Percentiles rank a stretch among this genome's conserved stretches.
phyloP scores from a whole-genome alignment of 2,888 invertebrate species.

The Oscheius sp. region DNA sequence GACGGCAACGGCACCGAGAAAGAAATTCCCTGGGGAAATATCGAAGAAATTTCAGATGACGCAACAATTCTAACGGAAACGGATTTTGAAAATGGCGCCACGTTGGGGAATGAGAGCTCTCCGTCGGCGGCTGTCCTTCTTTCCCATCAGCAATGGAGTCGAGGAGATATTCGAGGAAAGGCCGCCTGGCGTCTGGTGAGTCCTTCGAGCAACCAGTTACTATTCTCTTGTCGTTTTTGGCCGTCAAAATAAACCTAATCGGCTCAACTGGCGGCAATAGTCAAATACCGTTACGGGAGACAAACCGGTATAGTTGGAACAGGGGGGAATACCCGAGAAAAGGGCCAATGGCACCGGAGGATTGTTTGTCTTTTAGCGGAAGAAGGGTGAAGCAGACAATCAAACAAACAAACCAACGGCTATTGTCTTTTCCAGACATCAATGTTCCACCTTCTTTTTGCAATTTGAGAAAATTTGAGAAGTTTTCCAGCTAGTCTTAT shows the following conservation, averaged over 20 bases:
- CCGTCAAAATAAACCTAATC: conserved; percentile 15
- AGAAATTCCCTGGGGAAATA: not conserved
- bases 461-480: too few species aligned
- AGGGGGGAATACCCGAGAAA: too few species aligned
- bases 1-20: not conserved
- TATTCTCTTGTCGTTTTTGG: conserved; percentile 3
- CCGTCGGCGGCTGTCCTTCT: conserved; percentile 51
- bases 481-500: too few species aligned
- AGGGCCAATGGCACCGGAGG: too few species aligned
- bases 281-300: conserved; percentile 10
- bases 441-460: too few species aligned
- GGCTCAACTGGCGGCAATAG: not conserved
- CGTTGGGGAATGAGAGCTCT: conserved; percentile 48
- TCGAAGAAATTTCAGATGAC: conserved; percentile 53
- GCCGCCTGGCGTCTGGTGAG: conserved; percentile 65
- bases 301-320: not conserved
- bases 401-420: too few species aligned
- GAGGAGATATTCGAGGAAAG: conserved; percentile 70
- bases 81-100: conserved; percentile 68
- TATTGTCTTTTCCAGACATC: too few species aligned
- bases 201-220: conserved; percentile 10
- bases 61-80: conserved; percentile 56
- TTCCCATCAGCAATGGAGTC: conserved; percentile 61
- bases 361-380: conserved; percentile 6
- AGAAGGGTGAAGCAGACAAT: too few species aligned